phyloP scores from a whole-genome alignment of 2,888 invertebrate genomes.

The Dasysyrphus tricinctus region DNA sequence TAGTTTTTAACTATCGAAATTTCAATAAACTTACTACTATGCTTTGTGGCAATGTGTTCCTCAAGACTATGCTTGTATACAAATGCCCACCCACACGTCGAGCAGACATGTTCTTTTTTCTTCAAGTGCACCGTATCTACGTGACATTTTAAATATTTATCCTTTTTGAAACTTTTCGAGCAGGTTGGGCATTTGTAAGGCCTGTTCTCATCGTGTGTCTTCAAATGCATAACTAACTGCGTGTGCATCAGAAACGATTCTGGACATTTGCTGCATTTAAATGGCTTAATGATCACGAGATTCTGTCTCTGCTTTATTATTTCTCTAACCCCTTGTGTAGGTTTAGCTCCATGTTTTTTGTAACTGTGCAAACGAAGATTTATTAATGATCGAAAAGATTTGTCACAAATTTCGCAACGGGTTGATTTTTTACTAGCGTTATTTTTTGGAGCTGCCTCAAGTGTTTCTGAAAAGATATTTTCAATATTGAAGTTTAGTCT shows the following conservation, averaged over 20 bases:
- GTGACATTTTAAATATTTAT: slow-evolving; percentile 9
- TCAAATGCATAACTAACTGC: slow-evolving; percentile 51
- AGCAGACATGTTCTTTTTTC: slow-evolving; percentile 14
- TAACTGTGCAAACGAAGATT: slow-evolving; percentile 58
- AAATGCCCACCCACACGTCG: slow-evolving; percentile 6
- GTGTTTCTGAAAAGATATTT: background rate
- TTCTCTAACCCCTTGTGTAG: slow-evolving; percentile 10
- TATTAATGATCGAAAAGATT: slow-evolving; percentile 26
- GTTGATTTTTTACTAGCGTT: slow-evolving; percentile 1
- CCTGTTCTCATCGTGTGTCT: slow-evolving; percentile 47
- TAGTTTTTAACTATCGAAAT: background rate
- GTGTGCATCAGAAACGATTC: slow-evolving; percentile 54
- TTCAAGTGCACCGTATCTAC: slow-evolving; percentile 16
- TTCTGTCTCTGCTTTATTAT: slow-evolving; percentile 35
- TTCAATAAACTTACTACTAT: slow-evolving; percentile 9
- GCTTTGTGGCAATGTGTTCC: slow-evolving; percentile 20
- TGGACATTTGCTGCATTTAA: slow-evolving; percentile 48
- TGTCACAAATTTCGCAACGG: slow-evolving; percentile 40
- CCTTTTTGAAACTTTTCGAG: slow-evolving; percentile 22
- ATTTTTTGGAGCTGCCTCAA: background rate
- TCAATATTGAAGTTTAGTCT: background rate
- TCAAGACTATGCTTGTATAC: slow-evolving; percentile 2
- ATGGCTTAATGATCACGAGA: slow-evolving; percentile 24
- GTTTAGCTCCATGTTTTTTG: slow-evolving; percentile 44
- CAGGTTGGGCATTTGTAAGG: slow-evolving; percentile 18